Evolutionary conservation across 2,797 vertebrate species (phyloP), one percentile per base, ranked within the genome.

Genomic region (Hirundo rustica): DNA sequence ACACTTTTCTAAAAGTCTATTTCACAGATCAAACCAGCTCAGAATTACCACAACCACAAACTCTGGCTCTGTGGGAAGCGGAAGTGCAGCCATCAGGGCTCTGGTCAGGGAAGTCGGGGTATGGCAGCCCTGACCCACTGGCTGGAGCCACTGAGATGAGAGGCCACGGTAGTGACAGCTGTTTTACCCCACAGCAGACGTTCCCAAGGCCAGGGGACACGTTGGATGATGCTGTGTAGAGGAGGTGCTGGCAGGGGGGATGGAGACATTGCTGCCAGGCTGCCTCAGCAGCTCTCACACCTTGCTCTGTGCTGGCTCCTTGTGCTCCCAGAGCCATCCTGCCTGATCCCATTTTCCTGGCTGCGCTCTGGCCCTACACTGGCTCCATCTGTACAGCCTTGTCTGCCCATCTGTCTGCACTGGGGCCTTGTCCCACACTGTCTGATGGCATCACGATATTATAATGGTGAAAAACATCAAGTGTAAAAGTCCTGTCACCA

Each of bases 141-240:
- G 3, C 47, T 8, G 5, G 60, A 86, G 73, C 27, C 1, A 1
- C 65, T 1, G 10, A 47, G 67, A 72, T 21, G 42, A 67, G 78
- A 68, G 22, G 58, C 55, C 64, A 11, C 0, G 0, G 0, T 1
- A 4, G 19, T n/a, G 58, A 53, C 0, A 1, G 78, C 54, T 54
- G 65, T 23, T 13, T 2, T 2, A 15, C 18, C 27, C 60, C 67
- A 14, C 38, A 4, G 1, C 58, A 50, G 71, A 64, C 25, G 45
- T 68, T 27, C 71, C 67, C 2, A 3, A 48, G 48, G 38, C 30
- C 42, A 8, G 38, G 53, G 62, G 44, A 80, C 34, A 7, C 4
- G 0, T 0, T 29, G 25, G 51, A 4, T 3, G 10, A 4, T 38
- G 42, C 64, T 68, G 30, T 60, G 70, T 34, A 26, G 4, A 2